Percentiles rank a stretch among this genome's conserved stretches.
These are phyloP conservation scores for Redunca redunca DNA, from an alignment of 2,113 vertebrate species.

Conservation along the genomic window DNA sequence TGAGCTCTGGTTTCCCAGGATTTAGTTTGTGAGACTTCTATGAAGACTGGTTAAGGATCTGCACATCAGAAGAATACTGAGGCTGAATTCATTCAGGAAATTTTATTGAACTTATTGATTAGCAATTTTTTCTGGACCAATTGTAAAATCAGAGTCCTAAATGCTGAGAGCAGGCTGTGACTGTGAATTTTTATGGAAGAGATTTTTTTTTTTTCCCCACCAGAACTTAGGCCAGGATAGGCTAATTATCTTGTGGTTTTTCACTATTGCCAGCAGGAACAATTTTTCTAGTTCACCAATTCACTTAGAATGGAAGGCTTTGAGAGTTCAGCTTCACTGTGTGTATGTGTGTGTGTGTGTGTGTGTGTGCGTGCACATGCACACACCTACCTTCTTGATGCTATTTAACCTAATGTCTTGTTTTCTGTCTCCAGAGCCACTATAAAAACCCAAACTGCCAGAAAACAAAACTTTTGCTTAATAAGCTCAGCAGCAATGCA, in stretches of 20 bases:
- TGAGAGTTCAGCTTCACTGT: neutral
- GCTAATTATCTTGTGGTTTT: neutral
- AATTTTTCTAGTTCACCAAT: neutral
- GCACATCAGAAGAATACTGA: neutral
- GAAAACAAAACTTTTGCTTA: neutral
- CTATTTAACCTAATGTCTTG: neutral
- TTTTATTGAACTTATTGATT: neutral
- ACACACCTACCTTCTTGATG: neutral
- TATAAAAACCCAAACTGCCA: neutral
- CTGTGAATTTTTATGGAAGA: neutral
- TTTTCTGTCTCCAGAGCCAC: neutral
- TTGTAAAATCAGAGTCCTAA: neutral
- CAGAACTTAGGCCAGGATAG: neutral
- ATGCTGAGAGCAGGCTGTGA: neutral
- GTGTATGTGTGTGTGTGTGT: neutral
- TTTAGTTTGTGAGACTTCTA: neutral
- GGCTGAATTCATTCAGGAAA: neutral
- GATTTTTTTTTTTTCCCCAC: neutral
- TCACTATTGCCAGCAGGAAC: neutral
- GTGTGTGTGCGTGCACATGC: accelerated
- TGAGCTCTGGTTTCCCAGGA: neutral
- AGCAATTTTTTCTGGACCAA: neutral
- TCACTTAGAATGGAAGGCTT: neutral
- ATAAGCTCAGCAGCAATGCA: neutral
- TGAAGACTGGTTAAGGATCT: neutral